Evolutionary conservation across 2,113 vertebrate genomes (phyloP).

Genomic region (Dicrurus megarhynchus): DNA sequence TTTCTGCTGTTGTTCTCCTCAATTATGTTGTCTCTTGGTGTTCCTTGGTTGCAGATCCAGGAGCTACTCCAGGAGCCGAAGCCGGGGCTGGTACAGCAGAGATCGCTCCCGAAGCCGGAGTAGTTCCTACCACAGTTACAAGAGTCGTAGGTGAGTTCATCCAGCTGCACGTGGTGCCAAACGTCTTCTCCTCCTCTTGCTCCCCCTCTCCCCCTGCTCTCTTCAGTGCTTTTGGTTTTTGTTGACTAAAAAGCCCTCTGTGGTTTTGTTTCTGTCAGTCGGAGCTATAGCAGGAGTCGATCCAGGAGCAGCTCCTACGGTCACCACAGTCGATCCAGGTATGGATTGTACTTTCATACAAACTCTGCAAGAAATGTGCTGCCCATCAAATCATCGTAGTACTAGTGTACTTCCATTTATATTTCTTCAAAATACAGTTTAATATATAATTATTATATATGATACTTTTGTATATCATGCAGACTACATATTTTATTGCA

Average conservation of each 20-base stretch:
- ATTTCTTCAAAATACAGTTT: not conserved
- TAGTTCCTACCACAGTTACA: constrained; percentile 86
- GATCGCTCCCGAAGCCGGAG: constrained; percentile 83
- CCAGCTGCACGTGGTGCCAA: rapidly evolving
- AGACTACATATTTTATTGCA: not conserved
- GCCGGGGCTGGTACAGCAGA: constrained; percentile 81
- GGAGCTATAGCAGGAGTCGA: constrained; percentile 87
- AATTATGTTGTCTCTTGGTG: not conserved
- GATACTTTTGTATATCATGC: rapidly evolving
- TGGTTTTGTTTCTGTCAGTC: constrained; percentile 55
- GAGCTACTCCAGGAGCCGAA: constrained; percentile 88
- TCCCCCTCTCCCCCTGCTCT: not conserved
- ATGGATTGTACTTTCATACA: not conserved
- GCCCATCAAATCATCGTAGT: not conserved
- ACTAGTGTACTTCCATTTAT: not conserved
- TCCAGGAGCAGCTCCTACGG: constrained; percentile 87
- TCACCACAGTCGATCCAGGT: constrained; percentile 88
- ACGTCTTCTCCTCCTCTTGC: rapidly evolving
- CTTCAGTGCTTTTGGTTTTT: not conserved
- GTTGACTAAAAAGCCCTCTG: not conserved
- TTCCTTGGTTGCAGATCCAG: constrained; percentile 65
- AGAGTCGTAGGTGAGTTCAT: constrained; percentile 78
- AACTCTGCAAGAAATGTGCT: not conserved
- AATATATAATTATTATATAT: not conserved
- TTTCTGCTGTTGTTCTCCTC: not conserved